Conservation (phyloP, 2,113 vertebrate species). For the Nerophis ophidion region DNA sequence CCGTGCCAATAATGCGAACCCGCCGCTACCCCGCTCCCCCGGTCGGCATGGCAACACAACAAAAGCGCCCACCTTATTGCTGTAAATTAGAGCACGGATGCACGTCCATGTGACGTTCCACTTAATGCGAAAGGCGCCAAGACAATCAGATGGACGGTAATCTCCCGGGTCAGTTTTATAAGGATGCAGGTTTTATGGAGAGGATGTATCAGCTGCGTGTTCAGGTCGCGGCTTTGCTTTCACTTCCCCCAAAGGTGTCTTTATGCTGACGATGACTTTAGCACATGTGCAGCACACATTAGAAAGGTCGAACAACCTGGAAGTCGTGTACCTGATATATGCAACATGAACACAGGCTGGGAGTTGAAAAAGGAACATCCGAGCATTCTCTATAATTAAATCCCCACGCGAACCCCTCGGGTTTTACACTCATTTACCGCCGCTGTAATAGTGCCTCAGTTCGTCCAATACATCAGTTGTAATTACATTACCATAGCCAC, state of each 20-base stretch:
- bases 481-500: too few species aligned
- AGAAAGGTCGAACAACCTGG: conserved; percentile 8
- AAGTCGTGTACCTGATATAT: conserved; percentile 20
- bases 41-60: conserved; percentile 42
- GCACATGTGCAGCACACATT: conserved; percentile 24
- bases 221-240: conserved; percentile 4
- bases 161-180: conserved; percentile 3
- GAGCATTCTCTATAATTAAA: conserved; percentile 5
- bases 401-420: too few species aligned
- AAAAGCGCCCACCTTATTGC: conserved; percentile 13
- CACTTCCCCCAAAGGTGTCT: not conserved
- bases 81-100: conserved; percentile 2
- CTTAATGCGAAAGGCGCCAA: conserved; percentile 3
- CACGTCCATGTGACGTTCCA: not conserved
- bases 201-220: conserved; percentile 18
- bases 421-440: too few species aligned
- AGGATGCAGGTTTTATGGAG: conserved; percentile 7
- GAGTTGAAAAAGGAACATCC: conserved; percentile 6
- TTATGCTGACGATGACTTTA: conserved; percentile 13
- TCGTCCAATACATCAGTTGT: too few species aligned
- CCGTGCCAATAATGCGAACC: conserved; percentile 53
- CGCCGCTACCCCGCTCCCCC: conserved; percentile 29
- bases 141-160: conserved; percentile 4
- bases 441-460: too few species aligned
- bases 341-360: not conserved